Evolutionary conservation across 2,113 vertebrate species (phyloP).

Genomic region (Nestor notabilis): DNA sequence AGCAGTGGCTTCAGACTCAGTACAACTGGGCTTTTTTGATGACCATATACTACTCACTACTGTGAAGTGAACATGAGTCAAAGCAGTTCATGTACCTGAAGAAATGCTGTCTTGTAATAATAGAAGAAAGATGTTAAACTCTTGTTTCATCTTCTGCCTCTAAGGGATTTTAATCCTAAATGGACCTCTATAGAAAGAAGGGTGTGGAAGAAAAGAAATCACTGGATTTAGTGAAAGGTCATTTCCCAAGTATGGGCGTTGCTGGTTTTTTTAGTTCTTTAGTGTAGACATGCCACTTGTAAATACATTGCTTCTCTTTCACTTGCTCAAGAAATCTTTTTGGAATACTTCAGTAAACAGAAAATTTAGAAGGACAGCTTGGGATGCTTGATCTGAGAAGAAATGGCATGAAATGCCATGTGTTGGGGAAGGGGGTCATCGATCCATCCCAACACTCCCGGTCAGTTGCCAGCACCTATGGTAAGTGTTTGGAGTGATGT

Average conservation of each 20-base stretch:
- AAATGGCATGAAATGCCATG: too few species aligned
- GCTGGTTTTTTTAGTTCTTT: neutral
- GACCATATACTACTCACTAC: neutral
- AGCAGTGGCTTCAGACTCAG: neutral
- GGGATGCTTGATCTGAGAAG: neutral
- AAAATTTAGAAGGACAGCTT: neutral
- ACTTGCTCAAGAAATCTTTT: neutral
- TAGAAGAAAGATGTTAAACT: neutral
- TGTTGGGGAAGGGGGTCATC: too few species aligned
- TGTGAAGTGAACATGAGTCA: neutral
- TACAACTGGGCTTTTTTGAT: neutral
- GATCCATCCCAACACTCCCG: too few species aligned
- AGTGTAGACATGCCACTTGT: neutral
- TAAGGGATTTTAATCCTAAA: neutral
- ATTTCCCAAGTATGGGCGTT: neutral
- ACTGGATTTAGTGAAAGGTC: neutral
- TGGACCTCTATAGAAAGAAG: neutral
- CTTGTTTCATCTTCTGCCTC: neutral
- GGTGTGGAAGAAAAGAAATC: neutral
- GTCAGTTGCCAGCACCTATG: too few species aligned
- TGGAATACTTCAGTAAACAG: neutral
- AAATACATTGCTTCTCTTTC: neutral
- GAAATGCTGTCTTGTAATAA: neutral
- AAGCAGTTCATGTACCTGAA: neutral
- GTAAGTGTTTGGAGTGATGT: too few species aligned